These are phyloP conservation scores for Casuarius casuarius DNA, from an alignment of 2,113 vertebrate species.

Conservation along the genomic window DNA sequence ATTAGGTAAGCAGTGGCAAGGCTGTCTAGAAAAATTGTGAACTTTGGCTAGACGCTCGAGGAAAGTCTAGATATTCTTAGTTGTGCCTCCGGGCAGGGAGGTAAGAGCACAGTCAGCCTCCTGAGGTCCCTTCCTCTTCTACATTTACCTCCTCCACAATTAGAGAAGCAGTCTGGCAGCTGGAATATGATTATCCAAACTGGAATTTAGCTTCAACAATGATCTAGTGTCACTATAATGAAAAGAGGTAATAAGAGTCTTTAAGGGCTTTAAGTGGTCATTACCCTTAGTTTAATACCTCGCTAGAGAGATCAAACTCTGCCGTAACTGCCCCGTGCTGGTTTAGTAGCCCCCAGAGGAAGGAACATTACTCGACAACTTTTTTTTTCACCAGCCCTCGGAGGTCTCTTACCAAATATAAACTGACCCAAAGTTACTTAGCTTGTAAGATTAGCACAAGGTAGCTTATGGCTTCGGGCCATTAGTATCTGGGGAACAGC, in stretches of 20 bases:
- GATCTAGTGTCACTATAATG: neutral
- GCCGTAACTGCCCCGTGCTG: neutral
- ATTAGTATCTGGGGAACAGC: neutral
- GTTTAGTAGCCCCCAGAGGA: neutral
- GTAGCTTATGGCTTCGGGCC: neutral
- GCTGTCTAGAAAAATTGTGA: neutral
- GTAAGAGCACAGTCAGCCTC: neutral
- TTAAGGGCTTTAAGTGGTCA: neutral
- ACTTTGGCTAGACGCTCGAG: neutral
- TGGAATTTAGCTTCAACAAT: neutral
- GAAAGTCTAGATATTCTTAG: neutral
- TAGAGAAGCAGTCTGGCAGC: neutral
- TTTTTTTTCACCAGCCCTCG: neutral
- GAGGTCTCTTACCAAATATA: neutral
- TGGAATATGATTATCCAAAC: neutral
- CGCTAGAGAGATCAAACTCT: neutral
- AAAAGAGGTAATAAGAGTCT: neutral
- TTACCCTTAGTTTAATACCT: conserved; percentile 9
- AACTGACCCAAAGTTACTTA: neutral
- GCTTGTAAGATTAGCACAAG: neutral
- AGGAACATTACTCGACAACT: neutral
- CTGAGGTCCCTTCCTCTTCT: neutral
- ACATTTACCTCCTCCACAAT: neutral
- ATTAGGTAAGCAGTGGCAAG: neutral
- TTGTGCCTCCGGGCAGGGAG: neutral